phyloP scores from a whole-genome alignment of 2,888 invertebrate species.

The Stenodema calcarata region DNA sequence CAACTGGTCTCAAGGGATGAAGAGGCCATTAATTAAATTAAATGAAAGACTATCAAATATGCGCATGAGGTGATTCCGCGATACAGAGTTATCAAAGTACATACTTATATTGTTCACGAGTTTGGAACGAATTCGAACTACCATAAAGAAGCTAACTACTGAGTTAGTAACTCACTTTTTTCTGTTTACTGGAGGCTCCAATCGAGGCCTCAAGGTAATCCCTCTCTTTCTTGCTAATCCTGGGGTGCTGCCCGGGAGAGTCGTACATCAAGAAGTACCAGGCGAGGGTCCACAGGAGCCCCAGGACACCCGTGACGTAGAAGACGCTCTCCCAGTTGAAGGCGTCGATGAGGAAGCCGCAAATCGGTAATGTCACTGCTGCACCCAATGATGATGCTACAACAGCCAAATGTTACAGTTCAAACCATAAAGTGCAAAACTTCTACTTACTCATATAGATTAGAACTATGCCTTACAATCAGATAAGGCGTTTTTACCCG shows the following conservation, averaged over 20 bases:
- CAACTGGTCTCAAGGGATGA: no score
- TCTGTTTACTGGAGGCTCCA: slow-evolving; percentile 63
- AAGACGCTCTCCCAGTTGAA: slow-evolving; percentile 90
- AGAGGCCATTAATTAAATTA: no score
- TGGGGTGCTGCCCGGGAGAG: slow-evolving; percentile 81
- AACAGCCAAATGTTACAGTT: slow-evolving; percentile 46
- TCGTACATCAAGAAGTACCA: slow-evolving; percentile 85
- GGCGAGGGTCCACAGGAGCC: slow-evolving; percentile 78
- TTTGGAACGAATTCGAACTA: no score
- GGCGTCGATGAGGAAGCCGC: slow-evolving; percentile 79
- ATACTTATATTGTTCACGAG: no score
- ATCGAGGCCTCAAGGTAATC: slow-evolving; percentile 75
- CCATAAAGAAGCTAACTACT: no score
- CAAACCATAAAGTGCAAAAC: not conserved
- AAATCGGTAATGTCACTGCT: slow-evolving; percentile 86
- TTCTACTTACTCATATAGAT: no score
- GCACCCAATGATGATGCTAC: slow-evolving; percentile 89
- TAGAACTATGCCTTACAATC: no score
- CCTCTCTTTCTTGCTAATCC: slow-evolving; percentile 77
- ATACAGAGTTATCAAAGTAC: no score
- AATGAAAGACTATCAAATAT: no score
- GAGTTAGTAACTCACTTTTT: slow-evolving; percentile 56
- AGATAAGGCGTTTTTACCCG: no score
- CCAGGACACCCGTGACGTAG: slow-evolving; percentile 81
- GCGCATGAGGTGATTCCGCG: no score